Percentiles rank a stretch among this genome's conserved stretches.
These are phyloP conservation scores for Drosophila suboccidentalis DNA, from an alignment of 2,888 invertebrate species.

Conservation along the genomic window DNA sequence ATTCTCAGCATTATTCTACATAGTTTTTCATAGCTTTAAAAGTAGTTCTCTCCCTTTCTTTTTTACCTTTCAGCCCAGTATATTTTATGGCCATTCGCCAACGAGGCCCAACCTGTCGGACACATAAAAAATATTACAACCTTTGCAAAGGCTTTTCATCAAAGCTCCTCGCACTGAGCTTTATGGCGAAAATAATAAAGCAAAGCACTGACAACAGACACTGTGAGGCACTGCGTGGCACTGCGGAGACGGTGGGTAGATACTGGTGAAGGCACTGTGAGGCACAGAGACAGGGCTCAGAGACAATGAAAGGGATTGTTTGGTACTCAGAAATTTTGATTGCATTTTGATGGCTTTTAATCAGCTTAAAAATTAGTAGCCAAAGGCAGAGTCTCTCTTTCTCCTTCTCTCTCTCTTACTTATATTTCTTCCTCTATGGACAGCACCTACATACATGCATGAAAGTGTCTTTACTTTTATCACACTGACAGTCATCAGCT, in stretches of 20 bases:
- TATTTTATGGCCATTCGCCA: constrained; percentile 27
- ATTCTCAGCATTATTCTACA: constrained; percentile 4
- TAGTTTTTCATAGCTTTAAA: constrained; percentile 14
- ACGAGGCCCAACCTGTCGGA: constrained; percentile 16
- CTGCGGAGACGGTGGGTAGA: neutral
- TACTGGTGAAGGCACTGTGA: neutral
- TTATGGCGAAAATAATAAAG: constrained; percentile 31
- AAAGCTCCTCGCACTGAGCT: constrained; percentile 15
- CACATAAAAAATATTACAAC: constrained; percentile 39
- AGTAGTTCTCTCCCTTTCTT: neutral
- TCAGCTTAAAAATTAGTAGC: constrained; percentile 80
- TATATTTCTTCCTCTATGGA: neutral
- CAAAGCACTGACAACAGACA: constrained; percentile 9
- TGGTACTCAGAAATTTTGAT: constrained; percentile 50
- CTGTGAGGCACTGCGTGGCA: neutral
- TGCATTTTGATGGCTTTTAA: constrained; percentile 76
- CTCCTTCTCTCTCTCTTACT: too few relatives aligned
- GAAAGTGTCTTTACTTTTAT: constrained; percentile 36
- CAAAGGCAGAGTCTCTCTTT: constrained; percentile 5
- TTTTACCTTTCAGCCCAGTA: neutral
- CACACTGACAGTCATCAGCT: constrained; percentile 31
- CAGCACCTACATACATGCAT: constrained; percentile 9
- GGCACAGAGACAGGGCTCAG: constrained; percentile 1
- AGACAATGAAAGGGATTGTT: constrained; percentile 40
- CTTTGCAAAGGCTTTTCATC: constrained; percentile 30